These are phyloP conservation scores for Campylomormyrus numenius DNA, from an alignment of 2,113 vertebrate species.

Conservation along the genomic window DNA sequence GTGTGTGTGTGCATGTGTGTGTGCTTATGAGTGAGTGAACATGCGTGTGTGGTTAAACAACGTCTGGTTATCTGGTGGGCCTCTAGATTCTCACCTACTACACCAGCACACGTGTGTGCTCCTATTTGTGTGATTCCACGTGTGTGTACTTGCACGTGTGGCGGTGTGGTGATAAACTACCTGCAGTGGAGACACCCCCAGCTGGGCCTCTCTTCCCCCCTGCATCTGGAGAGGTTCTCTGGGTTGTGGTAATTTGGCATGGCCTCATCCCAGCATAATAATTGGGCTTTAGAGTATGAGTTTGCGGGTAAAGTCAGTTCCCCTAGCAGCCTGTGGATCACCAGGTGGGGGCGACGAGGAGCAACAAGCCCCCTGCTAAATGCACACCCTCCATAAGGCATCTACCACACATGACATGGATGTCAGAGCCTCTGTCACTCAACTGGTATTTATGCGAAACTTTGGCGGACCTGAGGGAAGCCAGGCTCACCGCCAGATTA, in stretches of 20 bases:
- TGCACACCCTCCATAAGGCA: background rate
- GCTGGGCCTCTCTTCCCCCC: constrained; percentile 31
- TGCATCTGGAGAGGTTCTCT: constrained; percentile 52
- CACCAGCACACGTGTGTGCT: constrained; percentile 21
- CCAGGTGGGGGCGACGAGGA: background rate
- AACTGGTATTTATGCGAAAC: background rate
- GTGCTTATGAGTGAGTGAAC: constrained; percentile 1
- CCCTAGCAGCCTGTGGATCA: constrained; percentile 12
- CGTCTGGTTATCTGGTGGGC: background rate
- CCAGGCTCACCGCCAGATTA: background rate
- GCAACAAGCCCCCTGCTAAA: background rate
- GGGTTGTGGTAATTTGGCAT: constrained; percentile 58
- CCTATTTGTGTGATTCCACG: background rate
- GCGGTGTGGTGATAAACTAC: constrained; percentile 22
- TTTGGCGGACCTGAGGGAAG: background rate
- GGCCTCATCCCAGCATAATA: constrained; percentile 54
- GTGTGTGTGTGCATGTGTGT: constrained; percentile 2
- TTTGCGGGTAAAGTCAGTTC: constrained; percentile 42
- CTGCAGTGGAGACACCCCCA: constrained; percentile 10
- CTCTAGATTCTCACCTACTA: background rate
- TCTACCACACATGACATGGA: background rate
- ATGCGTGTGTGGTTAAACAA: background rate
- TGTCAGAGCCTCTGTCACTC: background rate
- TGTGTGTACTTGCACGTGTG: constrained; percentile 22
- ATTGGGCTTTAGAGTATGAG: constrained; percentile 53